phyloP scores from a whole-genome alignment of 2,113 vertebrate species.

The Oenanthe melanoleuca region DNA sequence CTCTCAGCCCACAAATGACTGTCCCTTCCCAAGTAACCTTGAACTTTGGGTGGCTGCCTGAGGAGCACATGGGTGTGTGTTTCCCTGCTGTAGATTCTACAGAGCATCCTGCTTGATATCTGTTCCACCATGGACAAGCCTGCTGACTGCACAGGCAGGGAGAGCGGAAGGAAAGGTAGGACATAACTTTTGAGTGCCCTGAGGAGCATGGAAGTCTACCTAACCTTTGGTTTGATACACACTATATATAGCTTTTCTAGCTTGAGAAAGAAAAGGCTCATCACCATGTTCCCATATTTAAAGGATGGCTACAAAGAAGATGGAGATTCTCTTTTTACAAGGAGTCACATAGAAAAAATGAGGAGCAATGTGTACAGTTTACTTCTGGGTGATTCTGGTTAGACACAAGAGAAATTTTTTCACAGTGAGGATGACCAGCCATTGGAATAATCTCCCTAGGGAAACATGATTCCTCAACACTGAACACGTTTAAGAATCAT shows the following conservation, averaged over 20 bases:
- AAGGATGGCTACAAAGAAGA: neutral
- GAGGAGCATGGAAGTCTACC: neutral
- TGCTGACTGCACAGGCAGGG: neutral
- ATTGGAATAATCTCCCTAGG: neutral
- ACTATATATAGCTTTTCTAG: neutral
- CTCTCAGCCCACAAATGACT: neutral
- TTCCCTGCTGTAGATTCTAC: neutral
- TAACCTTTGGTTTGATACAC: rapidly evolving
- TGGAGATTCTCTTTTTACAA: neutral
- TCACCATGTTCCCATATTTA: neutral
- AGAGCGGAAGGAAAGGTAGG: neutral
- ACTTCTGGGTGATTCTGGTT: neutral
- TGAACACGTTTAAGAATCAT: neutral
- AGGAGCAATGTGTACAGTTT: neutral
- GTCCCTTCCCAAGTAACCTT: neutral
- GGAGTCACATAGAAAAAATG: neutral
- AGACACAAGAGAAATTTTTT: neutral
- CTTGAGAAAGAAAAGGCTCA: neutral
- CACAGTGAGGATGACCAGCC: neutral
- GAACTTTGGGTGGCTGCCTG: rapidly evolving
- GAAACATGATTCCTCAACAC: neutral
- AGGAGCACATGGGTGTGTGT: rapidly evolving
- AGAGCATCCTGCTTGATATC: neutral
- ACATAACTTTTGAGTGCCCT: rapidly evolving
- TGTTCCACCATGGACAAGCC: rapidly evolving